These are phyloP conservation scores for Scotopteryx bipunctaria DNA, from an alignment of 2,888 invertebrate genomes.

Conservation along the genomic window DNA sequence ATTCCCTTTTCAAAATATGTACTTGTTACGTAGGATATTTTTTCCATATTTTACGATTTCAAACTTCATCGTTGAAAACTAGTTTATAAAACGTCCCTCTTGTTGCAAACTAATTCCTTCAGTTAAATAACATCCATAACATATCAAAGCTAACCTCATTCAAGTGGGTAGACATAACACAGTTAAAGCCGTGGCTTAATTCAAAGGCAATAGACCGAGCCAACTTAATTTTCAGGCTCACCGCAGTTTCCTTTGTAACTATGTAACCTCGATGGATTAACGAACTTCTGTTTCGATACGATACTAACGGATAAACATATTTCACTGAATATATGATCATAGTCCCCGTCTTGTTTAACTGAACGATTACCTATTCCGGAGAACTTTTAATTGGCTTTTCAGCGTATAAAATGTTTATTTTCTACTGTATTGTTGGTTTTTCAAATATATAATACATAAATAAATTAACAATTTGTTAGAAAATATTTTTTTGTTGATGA, in stretches of 20 bases:
- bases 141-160: constrained; percentile 46
- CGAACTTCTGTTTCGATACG: constrained; percentile 57
- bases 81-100: background rate
- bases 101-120: constrained; percentile 16
- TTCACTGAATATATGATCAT: constrained; percentile 25
- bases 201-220: constrained; percentile 76
- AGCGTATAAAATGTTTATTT: no score
- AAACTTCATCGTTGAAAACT: constrained; percentile 1
- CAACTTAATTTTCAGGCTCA: constrained; percentile 80
- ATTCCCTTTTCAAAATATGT: no score
- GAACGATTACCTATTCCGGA: background rate
- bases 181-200: constrained; percentile 64
- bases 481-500: no score
- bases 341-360: constrained; percentile 2
- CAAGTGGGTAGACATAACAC: constrained; percentile 46
- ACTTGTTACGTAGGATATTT: no score
- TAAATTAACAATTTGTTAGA: no score
- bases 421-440: no score
- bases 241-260: constrained; percentile 79
- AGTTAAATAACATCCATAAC: constrained; percentile 40
- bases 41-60: no score
- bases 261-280: constrained; percentile 69
- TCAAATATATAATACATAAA: no score
- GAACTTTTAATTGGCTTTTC: background rate
- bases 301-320: constrained; percentile 31